These are phyloP conservation scores for Deladenus siricidicola DNA, from an alignment of 2,888 invertebrate genomes.

Conservation along the genomic window DNA sequence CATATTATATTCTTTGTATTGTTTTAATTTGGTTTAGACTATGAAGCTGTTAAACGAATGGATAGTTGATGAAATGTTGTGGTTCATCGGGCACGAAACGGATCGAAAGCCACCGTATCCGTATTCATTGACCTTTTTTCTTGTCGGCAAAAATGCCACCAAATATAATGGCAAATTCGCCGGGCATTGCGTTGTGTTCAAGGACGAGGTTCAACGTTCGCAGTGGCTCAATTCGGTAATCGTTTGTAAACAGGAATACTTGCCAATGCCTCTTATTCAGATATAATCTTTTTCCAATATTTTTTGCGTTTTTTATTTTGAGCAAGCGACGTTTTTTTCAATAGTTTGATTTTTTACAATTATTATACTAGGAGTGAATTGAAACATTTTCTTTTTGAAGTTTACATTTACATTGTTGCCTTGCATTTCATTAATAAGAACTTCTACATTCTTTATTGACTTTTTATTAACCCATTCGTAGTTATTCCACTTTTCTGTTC, in stretches of 20 bases:
- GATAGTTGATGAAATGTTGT: constrained; percentile 37
- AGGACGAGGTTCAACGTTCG: constrained; percentile 23
- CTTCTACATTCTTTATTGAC: too few relatives aligned
- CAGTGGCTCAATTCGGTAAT: constrained; percentile 33
- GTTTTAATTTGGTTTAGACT: constrained; percentile 2
- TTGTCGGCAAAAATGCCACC: constrained; percentile 12
- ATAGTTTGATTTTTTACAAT: background rate
- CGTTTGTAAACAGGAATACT: constrained; percentile 29
- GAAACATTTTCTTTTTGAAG: too few relatives aligned
- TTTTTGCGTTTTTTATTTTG: background rate
- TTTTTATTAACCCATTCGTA: too few relatives aligned
- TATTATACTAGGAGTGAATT: background rate
- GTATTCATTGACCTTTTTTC: constrained; percentile 26
- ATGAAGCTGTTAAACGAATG: constrained; percentile 35
- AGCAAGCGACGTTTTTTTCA: too few relatives aligned
- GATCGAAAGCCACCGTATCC: constrained; percentile 33
- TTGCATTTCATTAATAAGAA: too few relatives aligned
- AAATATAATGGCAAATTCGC: constrained; percentile 31
- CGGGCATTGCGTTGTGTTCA: constrained; percentile 34
- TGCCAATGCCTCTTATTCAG: constrained; percentile 17
- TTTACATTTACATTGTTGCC: background rate
- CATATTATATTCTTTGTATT: too few relatives aligned
- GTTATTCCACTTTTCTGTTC: too few relatives aligned
- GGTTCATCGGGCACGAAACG: constrained; percentile 40
- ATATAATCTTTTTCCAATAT: constrained; percentile 9